phyloP scores from a whole-genome alignment of 1,140 invertebrate species.

The Arion vulgaris region DNA sequence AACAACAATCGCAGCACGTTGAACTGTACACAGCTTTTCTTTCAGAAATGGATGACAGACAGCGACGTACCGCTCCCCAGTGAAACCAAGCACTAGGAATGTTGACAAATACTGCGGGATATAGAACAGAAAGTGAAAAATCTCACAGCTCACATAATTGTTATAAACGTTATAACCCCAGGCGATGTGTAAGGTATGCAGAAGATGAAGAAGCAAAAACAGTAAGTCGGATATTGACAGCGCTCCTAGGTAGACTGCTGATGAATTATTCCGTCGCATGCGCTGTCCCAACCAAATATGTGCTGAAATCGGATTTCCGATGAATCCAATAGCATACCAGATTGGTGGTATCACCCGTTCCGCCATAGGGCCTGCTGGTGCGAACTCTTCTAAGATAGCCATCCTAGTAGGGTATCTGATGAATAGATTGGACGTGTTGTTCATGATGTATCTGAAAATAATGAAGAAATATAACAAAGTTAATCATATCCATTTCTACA shows the following conservation, averaged over 20 bases:
- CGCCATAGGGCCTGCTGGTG: conserved; percentile 50
- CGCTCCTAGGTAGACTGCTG: conserved; percentile 68
- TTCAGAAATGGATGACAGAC: conserved; percentile 90
- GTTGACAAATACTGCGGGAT: conserved; percentile 67
- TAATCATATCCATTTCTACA: too few relatives aligned
- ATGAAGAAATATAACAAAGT: neutral
- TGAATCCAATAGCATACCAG: conserved; percentile 68
- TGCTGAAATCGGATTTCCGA: conserved; percentile 67
- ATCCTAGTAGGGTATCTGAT: conserved; percentile 32
- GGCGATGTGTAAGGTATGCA: conserved; percentile 56
- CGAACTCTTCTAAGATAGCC: conserved; percentile 47
- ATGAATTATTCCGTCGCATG: conserved; percentile 67
- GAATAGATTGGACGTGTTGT: conserved; percentile 36
- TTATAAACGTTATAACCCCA: conserved; percentile 60
- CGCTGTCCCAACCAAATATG: conserved; percentile 64
- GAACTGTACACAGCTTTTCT: conserved; percentile 63
- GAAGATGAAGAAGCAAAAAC: conserved; percentile 63
- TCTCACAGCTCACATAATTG: conserved; percentile 54
- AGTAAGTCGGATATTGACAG: conserved; percentile 67
- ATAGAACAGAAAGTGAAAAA: conserved; percentile 59
- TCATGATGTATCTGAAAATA: conserved; percentile 11
- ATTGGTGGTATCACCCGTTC: conserved; percentile 63
- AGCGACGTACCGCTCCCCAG: conserved; percentile 94
- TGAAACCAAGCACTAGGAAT: conserved; percentile 80
- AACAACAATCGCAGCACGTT: conserved; percentile 53